Evolutionary conservation across 2,113 vertebrate genomes (phyloP).

Genomic region (Microcebus lehilahytsara): DNA sequence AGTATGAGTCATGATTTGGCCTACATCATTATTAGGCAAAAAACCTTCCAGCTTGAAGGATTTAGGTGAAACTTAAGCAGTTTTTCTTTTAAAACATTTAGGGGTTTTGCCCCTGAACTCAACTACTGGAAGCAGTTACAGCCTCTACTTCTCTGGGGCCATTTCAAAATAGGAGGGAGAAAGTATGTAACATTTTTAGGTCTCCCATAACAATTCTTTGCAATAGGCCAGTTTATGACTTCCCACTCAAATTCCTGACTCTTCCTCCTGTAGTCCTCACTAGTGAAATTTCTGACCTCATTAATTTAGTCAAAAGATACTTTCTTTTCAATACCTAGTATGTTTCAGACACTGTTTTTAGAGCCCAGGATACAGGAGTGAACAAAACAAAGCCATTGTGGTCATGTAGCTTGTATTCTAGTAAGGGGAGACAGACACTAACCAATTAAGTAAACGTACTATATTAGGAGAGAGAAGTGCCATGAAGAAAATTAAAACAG

Average conservation of each 20-base stretch:
- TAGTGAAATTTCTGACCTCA: neutral
- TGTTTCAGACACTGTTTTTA: neutral
- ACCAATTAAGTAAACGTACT: neutral
- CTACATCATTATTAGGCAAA: neutral
- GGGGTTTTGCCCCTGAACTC: neutral
- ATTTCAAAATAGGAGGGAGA: neutral
- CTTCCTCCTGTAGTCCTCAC: neutral
- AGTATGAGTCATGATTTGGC: neutral
- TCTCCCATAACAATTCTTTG: neutral
- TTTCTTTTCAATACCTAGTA: neutral
- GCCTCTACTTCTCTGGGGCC: neutral
- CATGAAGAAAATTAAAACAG: neutral
- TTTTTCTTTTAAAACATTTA: neutral
- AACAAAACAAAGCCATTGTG: neutral
- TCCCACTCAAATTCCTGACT: neutral
- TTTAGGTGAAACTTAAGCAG: constrained; percentile 26
- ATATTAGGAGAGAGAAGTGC: neutral
- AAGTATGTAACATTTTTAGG: neutral
- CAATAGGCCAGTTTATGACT: neutral
- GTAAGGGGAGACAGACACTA: neutral
- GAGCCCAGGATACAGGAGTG: neutral
- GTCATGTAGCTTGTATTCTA: neutral
- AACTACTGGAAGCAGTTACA: neutral
- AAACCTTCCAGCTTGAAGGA: neutral
- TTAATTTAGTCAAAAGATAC: constrained; percentile 23